phyloP scores from a whole-genome alignment of 2,113 vertebrate species.

The Electrona antarctica region DNA sequence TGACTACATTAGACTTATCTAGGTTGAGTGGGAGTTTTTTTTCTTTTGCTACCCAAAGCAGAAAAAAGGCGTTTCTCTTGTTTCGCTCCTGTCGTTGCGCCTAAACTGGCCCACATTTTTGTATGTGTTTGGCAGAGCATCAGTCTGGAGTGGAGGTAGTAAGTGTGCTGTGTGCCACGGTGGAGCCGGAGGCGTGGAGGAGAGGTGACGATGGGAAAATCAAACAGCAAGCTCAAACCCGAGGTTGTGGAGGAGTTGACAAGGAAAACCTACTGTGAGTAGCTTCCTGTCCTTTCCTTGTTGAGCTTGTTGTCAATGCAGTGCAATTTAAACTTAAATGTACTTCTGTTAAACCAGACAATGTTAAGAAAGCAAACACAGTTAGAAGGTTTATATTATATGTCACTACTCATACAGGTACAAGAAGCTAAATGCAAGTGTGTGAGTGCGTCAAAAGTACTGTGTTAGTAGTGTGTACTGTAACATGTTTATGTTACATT shows the following conservation, averaged over 20 bases:
- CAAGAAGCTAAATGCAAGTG: too few species aligned
- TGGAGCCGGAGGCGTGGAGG: constrained; percentile 61
- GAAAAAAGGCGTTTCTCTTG: constrained; percentile 28
- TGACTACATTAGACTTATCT: constrained; percentile 14
- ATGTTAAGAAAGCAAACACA: too few species aligned
- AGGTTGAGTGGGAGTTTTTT: constrained; percentile 42
- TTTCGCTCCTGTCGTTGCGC: constrained; percentile 8
- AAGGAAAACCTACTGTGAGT: constrained; percentile 95
- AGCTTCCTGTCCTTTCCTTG: neutral
- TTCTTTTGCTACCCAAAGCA: neutral
- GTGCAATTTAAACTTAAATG: too few species aligned
- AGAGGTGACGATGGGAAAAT: constrained; percentile 87
- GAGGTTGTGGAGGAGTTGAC: constrained; percentile 94
- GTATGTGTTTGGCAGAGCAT: constrained; percentile 66
- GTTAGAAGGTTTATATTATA: too few species aligned
- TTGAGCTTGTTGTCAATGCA: too few species aligned
- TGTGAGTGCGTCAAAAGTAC: too few species aligned
- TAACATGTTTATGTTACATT: constrained; percentile 8
- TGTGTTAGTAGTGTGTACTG: too few species aligned
- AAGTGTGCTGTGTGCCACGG: constrained; percentile 54
- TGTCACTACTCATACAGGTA: too few species aligned
- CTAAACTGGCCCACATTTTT: constrained; percentile 50
- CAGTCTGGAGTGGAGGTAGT: constrained; percentile 55
- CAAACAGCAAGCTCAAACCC: constrained; percentile 94
- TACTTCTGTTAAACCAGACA: too few species aligned